phyloP scores from a whole-genome alignment of 2,888 invertebrate genomes.

The Archaeoteleia sp. region DNA sequence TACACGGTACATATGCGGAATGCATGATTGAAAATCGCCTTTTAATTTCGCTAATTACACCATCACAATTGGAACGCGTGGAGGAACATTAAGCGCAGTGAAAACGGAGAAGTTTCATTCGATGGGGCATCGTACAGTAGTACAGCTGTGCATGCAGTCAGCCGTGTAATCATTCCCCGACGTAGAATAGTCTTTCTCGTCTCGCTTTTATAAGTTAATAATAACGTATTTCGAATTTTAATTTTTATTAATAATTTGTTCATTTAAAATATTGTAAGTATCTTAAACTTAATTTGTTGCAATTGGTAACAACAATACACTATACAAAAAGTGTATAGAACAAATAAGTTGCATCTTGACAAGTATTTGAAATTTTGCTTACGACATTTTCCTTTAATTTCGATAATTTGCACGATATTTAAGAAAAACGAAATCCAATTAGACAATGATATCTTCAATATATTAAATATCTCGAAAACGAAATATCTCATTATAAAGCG shows the following conservation, averaged over 20 bases:
- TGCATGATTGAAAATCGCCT: slow-evolving; percentile 16
- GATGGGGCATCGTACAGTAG: slow-evolving; percentile 2
- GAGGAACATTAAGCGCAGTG: not conserved
- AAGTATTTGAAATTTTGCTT: no score
- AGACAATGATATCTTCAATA: no score
- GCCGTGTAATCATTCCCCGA: slow-evolving; percentile 4
- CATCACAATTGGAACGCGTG: slow-evolving; percentile 1
- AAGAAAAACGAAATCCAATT: no score
- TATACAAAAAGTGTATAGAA: no score
- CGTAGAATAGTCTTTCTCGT: slow-evolving; percentile 1
- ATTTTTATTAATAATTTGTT: not conserved
- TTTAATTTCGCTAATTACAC: slow-evolving; percentile 19
- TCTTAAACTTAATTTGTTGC: no score
- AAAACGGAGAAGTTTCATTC: slow-evolving; percentile 2
- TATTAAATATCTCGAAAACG: no score
- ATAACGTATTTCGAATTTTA: slow-evolving; percentile 1
- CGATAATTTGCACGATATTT: no score
- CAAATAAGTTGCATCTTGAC: no score
- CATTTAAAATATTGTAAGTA: no score
- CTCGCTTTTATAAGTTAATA: slow-evolving; percentile 8
- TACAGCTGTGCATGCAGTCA: slow-evolving; percentile 18
- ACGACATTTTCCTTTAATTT: no score
- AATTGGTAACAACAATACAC: no score
- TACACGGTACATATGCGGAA: slow-evolving; percentile 8
- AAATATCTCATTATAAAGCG: no score